Conservation (phyloP, 2,113 vertebrate genomes). For the Fulica atra region DNA sequence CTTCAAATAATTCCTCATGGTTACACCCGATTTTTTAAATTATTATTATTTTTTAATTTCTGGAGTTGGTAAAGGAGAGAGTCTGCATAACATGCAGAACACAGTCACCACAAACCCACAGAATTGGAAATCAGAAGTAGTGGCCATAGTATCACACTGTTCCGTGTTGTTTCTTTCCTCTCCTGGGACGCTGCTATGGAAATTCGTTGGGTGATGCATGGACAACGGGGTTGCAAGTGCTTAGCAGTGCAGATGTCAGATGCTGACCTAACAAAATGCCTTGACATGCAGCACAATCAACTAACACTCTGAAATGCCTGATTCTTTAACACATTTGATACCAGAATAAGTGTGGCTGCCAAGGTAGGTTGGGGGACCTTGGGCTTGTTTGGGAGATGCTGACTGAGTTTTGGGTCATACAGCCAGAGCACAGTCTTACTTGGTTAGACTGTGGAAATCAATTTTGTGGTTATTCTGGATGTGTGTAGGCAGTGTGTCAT, state of each 20-base stretch:
- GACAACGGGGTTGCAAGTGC: slow-evolving; percentile 47
- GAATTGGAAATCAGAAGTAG: slow-evolving; percentile 49
- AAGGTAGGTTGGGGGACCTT: neutral
- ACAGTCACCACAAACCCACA: neutral
- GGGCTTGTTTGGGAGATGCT: neutral
- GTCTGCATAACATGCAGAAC: neutral
- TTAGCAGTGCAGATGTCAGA: slow-evolving; percentile 56
- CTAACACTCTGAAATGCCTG: slow-evolving; percentile 42
- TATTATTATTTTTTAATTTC: neutral
- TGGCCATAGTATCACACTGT: slow-evolving; percentile 64
- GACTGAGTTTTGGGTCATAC: neutral
- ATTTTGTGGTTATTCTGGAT: neutral
- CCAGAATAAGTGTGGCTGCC: neutral
- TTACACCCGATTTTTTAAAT: neutral
- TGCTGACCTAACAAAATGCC: slow-evolving; percentile 66
- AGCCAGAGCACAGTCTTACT: neutral
- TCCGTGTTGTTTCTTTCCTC: slow-evolving; percentile 49
- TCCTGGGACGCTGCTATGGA: slow-evolving; percentile 37
- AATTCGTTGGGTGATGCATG: slow-evolving; percentile 63
- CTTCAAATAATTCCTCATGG: neutral
- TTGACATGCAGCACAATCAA: slow-evolving; percentile 62
- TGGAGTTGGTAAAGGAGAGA: neutral
- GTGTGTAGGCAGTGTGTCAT: neutral
- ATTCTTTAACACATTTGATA: slow-evolving; percentile 2
- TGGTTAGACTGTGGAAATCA: neutral